These are phyloP conservation scores for Agelas oroides DNA, from an alignment of 37 sponge, comb jelly and placozoan genomes.

Conservation along the genomic window DNA sequence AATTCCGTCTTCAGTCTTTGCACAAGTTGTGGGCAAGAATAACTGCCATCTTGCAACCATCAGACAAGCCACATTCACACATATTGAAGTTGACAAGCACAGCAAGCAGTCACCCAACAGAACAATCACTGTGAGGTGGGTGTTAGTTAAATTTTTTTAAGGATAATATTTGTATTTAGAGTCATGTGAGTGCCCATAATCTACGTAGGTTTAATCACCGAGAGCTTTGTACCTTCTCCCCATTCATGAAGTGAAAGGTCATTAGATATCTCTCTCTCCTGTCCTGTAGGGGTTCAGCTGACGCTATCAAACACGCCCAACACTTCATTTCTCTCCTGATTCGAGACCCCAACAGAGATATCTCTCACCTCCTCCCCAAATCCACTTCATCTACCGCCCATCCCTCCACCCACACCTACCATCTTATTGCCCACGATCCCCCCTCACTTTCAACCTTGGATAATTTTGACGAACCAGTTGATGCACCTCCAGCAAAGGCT, in stretches of 20 bases:
- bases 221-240: no score
- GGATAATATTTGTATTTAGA: no score
- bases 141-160: no score
- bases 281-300: slow-evolving; percentile 65
- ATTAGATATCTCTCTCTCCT: no score
- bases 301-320: slow-evolving; percentile 73
- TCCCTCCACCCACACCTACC: slow-evolving; percentile 1
- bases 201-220: no score
- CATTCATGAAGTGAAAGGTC: no score
- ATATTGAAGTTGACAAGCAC: slow-evolving; percentile 76
- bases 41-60: slow-evolving; percentile 61
- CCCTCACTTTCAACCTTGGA: slow-evolving; percentile 15
- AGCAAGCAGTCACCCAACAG: slow-evolving; percentile 49
- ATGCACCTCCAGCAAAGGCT: slow-evolving; percentile 19
- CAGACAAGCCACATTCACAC: slow-evolving; percentile 68
- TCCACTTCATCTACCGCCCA: neutral
- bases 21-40: slow-evolving; percentile 66
- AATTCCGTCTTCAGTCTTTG: slow-evolving; percentile 48
- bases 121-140: slow-evolving; percentile 68
- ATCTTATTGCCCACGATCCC: slow-evolving; percentile 2
- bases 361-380: slow-evolving; percentile 11
- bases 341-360: slow-evolving; percentile 48
- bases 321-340: slow-evolving; percentile 48
- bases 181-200: no score
- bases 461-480: slow-evolving; percentile 1